phyloP scores from a whole-genome alignment of 2,113 vertebrate genomes.

The Columba janthina region DNA sequence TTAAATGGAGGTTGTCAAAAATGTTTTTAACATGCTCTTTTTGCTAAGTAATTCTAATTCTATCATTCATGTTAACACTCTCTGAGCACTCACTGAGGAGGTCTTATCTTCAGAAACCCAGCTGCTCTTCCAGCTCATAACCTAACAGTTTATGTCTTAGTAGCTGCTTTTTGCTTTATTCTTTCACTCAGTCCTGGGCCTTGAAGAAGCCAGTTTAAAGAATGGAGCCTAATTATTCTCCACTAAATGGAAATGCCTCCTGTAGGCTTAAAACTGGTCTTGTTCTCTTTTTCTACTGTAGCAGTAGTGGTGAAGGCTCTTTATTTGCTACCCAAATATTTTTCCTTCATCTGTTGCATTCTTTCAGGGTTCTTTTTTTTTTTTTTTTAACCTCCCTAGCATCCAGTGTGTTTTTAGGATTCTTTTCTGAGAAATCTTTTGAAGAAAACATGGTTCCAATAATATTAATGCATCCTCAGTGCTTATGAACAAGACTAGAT shows the following conservation, averaged over 20 bases:
- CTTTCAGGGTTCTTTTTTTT: neutral
- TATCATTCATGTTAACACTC: slow-evolving; percentile 35
- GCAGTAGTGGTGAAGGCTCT: neutral
- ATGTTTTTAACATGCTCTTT: neutral
- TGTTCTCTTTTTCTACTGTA: neutral
- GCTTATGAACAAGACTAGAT: neutral
- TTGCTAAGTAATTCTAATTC: slow-evolving; percentile 41
- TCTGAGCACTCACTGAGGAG: slow-evolving; percentile 25
- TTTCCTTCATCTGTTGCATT: slow-evolving; percentile 15
- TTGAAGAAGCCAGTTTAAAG: slow-evolving; percentile 36
- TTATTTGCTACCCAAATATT: slow-evolving; percentile 38
- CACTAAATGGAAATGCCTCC: slow-evolving; percentile 40
- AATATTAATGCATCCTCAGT: neutral
- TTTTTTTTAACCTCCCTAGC: neutral
- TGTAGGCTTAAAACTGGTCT: slow-evolving; percentile 21
- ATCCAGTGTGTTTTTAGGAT: neutral
- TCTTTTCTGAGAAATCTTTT: slow-evolving; percentile 5
- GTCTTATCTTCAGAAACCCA: slow-evolving; percentile 66
- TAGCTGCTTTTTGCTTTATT: slow-evolving; percentile 48
- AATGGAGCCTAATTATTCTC: slow-evolving; percentile 46
- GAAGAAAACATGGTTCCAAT: neutral
- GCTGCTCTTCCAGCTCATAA: slow-evolving; percentile 60
- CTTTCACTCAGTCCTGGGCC: neutral
- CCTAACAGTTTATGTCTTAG: slow-evolving; percentile 39
- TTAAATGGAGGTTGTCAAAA: neutral